Base-by-base conservation (phyloP, 2,888 invertebrate species). In the Euproctis similis region DNA sequence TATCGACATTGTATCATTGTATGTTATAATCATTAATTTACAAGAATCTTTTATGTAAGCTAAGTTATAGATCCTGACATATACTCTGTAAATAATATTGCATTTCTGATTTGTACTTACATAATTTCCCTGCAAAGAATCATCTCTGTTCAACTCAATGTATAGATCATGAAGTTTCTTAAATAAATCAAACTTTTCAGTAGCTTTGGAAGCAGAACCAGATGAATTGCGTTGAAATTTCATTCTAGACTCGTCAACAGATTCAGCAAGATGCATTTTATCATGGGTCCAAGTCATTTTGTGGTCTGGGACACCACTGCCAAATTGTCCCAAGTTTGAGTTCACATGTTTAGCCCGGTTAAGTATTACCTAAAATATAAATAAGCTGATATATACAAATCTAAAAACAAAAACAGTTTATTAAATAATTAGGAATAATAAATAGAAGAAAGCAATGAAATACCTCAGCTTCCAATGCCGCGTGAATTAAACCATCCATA, bases 401-500 rank as follows among this genome's bases (percentile, higher is more conserved):
- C 28, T 28, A 23, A 25, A 34, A 23, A 39, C 29, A 36, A 40
- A 34, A 14, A 36, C 26, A 30, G 28, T 37, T 44, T 26, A 31
- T 16, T 36, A 46, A 37, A 42, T 51, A 42, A 48, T 36, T 40
- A 44, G 50, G 33, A 48, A 46, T 55, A 46, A 53, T 47, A 50
- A 53, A 56, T 46, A 59, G 48, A 59, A 58, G 62, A 70, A 70
- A 68, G 63, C 60, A 67, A 52, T 47, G 50, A 65, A 69, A 64
- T 74, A 78, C 84, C 84, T 84, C 81, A 70, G 84, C 84, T 77
- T 84, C 84, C 76, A 81, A 76, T 84, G 84, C 82, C 78, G 84
- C 81, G 81, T 84, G 82, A 81, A 82, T 81, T 82, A 84, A 82
- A 78, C 82, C 82, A 84, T 84, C 84, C 82, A 84, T 84, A 82